These are phyloP conservation scores for Epizoanthus ramosus DNA, from an alignment of 92 coral and sea anemone species.

Conservation along the genomic window DNA sequence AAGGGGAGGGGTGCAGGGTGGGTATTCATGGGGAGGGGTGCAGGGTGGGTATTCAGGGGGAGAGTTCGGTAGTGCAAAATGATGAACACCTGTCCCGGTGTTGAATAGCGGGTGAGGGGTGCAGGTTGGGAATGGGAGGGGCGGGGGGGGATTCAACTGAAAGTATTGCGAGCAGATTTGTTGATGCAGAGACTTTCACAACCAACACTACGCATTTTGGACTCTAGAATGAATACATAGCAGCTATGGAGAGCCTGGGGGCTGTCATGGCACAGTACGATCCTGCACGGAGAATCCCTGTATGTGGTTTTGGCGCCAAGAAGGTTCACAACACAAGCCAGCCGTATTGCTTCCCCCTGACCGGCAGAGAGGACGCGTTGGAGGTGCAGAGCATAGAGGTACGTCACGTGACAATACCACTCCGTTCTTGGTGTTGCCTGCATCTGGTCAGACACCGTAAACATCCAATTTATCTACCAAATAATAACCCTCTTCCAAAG, in stretches of 20 bases:
- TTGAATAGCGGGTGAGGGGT: too few relatives aligned
- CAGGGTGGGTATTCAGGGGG: too few relatives aligned
- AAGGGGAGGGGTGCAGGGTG: too few relatives aligned
- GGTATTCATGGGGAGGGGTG: too few relatives aligned
- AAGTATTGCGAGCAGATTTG: too few relatives aligned
- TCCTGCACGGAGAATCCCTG: constrained; percentile 70
- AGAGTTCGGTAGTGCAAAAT: too few relatives aligned
- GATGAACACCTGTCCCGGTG: too few relatives aligned
- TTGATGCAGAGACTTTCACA: not conserved
- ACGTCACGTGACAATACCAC: not conserved
- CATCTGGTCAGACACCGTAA: too few relatives aligned
- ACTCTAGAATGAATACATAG: constrained; percentile 85
- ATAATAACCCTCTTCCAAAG: not conserved
- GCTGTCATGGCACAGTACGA: constrained; percentile 84
- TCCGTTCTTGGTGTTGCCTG: not conserved
- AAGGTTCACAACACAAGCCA: constrained; percentile 29
- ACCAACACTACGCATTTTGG: not conserved
- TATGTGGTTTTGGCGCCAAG: constrained; percentile 92
- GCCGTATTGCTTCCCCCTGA: constrained; percentile 85
- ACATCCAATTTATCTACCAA: not conserved
- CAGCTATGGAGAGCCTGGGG: constrained; percentile 71
- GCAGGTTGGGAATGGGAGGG: too few relatives aligned
- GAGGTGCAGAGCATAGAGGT: constrained; percentile 77
- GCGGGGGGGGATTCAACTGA: too few relatives aligned
- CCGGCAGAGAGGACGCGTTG: constrained; percentile 48